These are phyloP conservation scores for Erpornis zantholeuca DNA, from an alignment of 2,113 vertebrate genomes.

Conservation along the genomic window DNA sequence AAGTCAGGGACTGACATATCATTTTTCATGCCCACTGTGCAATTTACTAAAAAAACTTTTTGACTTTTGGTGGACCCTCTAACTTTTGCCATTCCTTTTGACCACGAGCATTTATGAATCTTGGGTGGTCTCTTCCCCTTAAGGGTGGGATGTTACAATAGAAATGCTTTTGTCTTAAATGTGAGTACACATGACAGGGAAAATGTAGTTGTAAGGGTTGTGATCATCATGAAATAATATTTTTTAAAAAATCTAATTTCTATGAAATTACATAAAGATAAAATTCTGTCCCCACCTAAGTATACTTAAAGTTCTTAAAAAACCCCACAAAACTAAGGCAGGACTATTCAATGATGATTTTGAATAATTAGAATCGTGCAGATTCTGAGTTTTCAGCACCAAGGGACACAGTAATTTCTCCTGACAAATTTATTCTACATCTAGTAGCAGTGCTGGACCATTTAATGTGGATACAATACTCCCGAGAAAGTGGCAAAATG, in stretches of 20 bases:
- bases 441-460: not conserved
- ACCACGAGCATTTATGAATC: not conserved
- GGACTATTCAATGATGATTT: not conserved
- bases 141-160: not conserved
- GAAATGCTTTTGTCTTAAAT: not conserved
- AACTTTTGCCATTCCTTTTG: not conserved
- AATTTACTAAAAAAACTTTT: not conserved
- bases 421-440: not conserved
- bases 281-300: not conserved
- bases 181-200: not conserved
- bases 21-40: not conserved
- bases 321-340: not conserved
- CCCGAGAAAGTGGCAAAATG: not conserved
- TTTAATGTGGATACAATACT: not conserved
- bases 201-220: not conserved
- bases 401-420: not conserved
- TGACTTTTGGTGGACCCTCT: not conserved
- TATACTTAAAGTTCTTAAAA: not conserved
- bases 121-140: too few relatives aligned
- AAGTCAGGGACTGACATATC: not conserved
- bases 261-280: not conserved
- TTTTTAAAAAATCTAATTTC: rapidly evolving
- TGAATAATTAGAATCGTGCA: not conserved
- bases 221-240: not conserved
- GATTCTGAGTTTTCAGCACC: not conserved